Conservation (phyloP, 2,113 vertebrate genomes). For the Eudyptes chrysolophus region DNA sequence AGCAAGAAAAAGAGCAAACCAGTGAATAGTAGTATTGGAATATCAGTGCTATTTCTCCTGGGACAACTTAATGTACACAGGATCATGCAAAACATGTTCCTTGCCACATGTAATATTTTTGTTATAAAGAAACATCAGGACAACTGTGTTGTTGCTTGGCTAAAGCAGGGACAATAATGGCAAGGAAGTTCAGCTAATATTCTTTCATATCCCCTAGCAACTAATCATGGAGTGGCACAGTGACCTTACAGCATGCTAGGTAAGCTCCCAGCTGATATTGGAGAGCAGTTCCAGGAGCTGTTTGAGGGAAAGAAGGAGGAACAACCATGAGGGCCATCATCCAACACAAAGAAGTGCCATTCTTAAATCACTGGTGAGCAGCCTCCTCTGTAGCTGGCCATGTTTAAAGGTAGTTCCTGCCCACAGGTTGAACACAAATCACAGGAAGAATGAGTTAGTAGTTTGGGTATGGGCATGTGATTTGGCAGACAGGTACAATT, state of each 20-base stretch:
- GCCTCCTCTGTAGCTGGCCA: not conserved
- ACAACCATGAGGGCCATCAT: rapidly evolving
- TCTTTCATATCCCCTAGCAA: constrained; percentile 49
- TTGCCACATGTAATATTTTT: not conserved
- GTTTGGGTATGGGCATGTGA: not conserved
- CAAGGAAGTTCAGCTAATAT: not conserved
- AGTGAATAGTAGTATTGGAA: not conserved
- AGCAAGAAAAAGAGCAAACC: not conserved
- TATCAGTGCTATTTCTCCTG: not conserved
- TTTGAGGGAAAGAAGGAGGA: not conserved
- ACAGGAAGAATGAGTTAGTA: not conserved
- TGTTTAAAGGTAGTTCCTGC: not conserved
- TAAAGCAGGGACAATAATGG: not conserved
- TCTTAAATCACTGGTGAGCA: not conserved
- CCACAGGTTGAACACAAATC: not conserved
- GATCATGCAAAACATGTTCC: not conserved
- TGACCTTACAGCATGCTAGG: not conserved
- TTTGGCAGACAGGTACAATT: not conserved
- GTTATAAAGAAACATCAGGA: not conserved
- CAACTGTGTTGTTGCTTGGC: constrained; percentile 2
- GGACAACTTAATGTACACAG: not conserved
- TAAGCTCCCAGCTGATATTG: not conserved
- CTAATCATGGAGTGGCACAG: not conserved
- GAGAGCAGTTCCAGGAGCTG: not conserved
- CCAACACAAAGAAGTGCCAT: not conserved